Conservation (phyloP, 2,113 vertebrate species). For the Corythornis madagascariensis region DNA sequence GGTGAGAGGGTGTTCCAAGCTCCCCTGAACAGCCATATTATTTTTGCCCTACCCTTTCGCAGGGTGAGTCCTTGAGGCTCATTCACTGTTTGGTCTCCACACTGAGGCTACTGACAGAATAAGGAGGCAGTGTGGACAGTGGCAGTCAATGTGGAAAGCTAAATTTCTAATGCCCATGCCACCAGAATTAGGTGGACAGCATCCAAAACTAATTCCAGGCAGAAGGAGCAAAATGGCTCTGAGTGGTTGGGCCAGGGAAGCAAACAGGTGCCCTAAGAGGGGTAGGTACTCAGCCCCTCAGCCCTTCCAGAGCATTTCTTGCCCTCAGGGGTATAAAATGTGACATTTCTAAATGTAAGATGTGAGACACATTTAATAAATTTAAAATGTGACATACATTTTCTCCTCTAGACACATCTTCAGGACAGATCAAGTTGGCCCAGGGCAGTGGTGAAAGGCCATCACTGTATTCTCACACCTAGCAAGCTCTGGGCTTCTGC, state of each 20-base stretch:
- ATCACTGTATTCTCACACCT: background rate
- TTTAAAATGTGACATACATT: background rate
- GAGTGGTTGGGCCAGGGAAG: background rate
- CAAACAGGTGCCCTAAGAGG: background rate
- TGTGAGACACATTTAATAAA: no score
- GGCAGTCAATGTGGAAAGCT: background rate
- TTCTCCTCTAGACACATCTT: background rate
- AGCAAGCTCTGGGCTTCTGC: background rate
- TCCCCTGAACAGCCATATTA: background rate
- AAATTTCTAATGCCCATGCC: rapidly evolving
- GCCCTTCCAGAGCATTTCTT: background rate
- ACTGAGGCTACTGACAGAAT: background rate
- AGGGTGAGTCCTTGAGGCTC: background rate
- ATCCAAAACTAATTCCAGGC: background rate
- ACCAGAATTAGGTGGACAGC: background rate
- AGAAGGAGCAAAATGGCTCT: background rate
- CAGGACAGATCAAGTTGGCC: background rate
- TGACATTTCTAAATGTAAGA: no score
- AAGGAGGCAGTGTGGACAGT: background rate
- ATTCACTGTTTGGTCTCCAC: background rate
- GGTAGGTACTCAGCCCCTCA: background rate
- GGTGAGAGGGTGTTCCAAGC: background rate
- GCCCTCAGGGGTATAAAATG: rapidly evolving
- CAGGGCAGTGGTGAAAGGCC: background rate
- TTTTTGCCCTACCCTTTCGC: background rate